Percentiles rank a stretch among this genome's conserved stretches.
Conservation (phyloP, 2,113 vertebrate genomes). For the Rhinolophus sinicus region DNA sequence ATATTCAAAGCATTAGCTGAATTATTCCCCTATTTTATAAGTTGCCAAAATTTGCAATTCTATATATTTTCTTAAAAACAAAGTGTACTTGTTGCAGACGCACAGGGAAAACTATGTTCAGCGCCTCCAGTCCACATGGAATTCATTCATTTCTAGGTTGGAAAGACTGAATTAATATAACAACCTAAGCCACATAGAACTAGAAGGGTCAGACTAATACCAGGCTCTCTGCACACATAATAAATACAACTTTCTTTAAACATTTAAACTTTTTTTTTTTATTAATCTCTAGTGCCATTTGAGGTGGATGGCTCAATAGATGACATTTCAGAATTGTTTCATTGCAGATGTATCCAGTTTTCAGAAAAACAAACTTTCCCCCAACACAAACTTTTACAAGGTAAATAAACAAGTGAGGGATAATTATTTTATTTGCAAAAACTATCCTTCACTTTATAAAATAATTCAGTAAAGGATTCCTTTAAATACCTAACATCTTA, state of each 20-base stretch:
- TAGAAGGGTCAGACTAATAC: conserved; percentile 56
- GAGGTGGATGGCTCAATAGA: neutral
- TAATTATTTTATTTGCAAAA: conserved; percentile 44
- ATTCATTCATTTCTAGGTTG: conserved; percentile 49
- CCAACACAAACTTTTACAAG: neutral
- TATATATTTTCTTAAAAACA: conserved; percentile 1
- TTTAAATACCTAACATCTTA: neutral
- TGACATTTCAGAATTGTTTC: conserved; percentile 31
- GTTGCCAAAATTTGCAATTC: neutral
- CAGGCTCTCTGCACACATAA: conserved; percentile 11
- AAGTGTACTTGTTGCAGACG: neutral
- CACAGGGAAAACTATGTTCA: neutral
- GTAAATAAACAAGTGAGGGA: neutral
- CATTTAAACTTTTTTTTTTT: conserved; percentile 21
- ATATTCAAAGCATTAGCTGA: neutral
- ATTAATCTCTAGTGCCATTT: neutral
- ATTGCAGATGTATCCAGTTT: neutral
- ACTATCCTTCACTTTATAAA: conserved; percentile 4
- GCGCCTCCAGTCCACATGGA: neutral
- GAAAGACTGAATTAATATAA: conserved; percentile 24
- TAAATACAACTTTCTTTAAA: conserved; percentile 41
- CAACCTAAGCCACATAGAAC: conserved; percentile 38
- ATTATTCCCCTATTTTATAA: neutral
- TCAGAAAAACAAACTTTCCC: neutral
- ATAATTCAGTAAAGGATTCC: neutral